Conservation (phyloP, 2,797 vertebrate species). For the Microhierax caerulescens region DNA sequence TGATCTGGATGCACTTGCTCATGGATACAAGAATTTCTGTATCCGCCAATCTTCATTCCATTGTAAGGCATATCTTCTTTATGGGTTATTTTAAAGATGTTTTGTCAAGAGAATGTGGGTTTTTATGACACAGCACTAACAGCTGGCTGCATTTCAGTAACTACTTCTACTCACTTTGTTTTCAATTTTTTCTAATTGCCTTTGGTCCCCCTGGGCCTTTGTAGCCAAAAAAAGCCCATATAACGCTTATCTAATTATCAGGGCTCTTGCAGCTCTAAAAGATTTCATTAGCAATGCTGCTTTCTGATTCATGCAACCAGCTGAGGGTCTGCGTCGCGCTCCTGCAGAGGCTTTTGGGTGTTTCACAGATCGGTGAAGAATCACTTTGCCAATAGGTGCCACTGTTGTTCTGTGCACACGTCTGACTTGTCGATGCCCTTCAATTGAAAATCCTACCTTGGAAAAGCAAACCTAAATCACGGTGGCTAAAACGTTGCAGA, state of each 20-base stretch:
- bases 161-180: neutral
- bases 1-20: neutral
- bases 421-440: neutral
- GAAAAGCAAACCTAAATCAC: neutral
- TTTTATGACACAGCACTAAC: neutral
- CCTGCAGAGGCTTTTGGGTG: neutral
- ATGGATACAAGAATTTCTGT: neutral
- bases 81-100: neutral
- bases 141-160: neutral
- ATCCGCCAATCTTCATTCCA: neutral
- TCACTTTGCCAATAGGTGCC: slow-evolving; percentile 27
- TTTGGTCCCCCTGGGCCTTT: neutral
- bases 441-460: neutral
- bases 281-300: neutral
- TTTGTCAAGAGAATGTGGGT: neutral
- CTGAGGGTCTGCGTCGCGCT: neutral
- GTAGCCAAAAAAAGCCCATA: neutral
- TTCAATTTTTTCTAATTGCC: neutral
- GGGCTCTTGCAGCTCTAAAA: neutral
- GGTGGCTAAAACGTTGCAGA: neutral
- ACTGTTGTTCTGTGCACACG: neutral
- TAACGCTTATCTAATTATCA: neutral
- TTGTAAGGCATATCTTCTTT: neutral
- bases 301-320: neutral
- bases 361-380: neutral